phyloP scores from a whole-genome alignment of 2,888 invertebrate species.

The Torymus aiolomorphi region DNA sequence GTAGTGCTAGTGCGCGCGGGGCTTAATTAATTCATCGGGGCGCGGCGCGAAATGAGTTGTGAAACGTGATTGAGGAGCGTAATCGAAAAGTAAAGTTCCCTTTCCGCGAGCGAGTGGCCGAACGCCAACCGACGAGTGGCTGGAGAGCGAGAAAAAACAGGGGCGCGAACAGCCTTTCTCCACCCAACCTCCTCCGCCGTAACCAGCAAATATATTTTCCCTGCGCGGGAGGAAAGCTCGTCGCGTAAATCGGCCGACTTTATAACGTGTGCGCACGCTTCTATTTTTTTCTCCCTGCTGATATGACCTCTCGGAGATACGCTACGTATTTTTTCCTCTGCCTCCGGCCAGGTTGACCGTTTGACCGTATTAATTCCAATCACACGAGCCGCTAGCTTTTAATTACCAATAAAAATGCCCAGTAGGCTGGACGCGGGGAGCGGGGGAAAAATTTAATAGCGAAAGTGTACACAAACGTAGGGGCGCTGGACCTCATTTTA shows the following conservation, averaged over 20 bases:
- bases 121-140: slow-evolving; percentile 6
- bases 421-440: slow-evolving; percentile 64
- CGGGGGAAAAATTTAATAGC: slow-evolving; percentile 65
- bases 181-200: background rate
- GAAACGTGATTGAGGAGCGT: slow-evolving; percentile 59
- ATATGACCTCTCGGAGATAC: background rate
- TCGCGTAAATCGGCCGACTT: slow-evolving; percentile 27
- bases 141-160: background rate
- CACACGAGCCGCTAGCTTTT: slow-evolving; percentile 72
- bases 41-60: slow-evolving; percentile 56
- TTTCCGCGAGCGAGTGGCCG: slow-evolving; percentile 6
- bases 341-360: slow-evolving; percentile 68
- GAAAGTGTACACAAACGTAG: background rate
- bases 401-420: slow-evolving; percentile 74
- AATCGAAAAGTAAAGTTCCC: slow-evolving; percentile 58
- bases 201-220: slow-evolving; percentile 38
- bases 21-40: slow-evolving; percentile 56
- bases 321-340: slow-evolving; percentile 57
- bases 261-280: background rate
- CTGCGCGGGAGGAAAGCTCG: slow-evolving; percentile 5
- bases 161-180: background rate
- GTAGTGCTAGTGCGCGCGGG: slow-evolving; percentile 5
- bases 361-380: slow-evolving; percentile 74
- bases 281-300: background rate
- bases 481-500: slow-evolving; percentile 54